phyloP scores from a whole-genome alignment of 2,888 invertebrate genomes.

The Drosophila aldrichi region DNA sequence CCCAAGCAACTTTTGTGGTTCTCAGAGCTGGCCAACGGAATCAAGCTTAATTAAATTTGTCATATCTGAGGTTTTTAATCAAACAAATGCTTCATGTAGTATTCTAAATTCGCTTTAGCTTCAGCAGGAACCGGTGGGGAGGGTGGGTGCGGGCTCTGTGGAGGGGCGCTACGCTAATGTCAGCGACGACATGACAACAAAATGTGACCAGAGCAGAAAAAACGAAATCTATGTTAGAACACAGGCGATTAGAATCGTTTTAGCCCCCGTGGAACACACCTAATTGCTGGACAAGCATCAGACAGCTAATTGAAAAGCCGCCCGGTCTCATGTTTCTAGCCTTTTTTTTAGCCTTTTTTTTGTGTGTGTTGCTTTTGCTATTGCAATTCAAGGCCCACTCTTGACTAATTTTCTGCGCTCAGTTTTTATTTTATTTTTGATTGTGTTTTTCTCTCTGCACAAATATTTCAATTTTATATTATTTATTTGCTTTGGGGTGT shows the following conservation, averaged over 20 bases:
- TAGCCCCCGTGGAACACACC: conserved; percentile 67
- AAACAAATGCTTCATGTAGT: conserved; percentile 49
- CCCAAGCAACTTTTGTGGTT: not conserved
- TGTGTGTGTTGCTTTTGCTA: not conserved
- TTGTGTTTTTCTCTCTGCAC: conserved; percentile 18
- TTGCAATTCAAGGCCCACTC: conserved; percentile 63
- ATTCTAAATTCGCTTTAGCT: conserved; percentile 17
- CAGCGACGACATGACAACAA: conserved; percentile 71
- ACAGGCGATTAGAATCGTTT: conserved; percentile 74
- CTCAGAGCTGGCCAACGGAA: conserved; percentile 22
- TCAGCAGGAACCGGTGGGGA: not conserved
- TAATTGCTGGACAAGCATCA: conserved; percentile 69
- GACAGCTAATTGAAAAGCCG: conserved; percentile 77
- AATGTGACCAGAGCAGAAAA: conserved; percentile 57
- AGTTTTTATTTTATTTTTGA: not conserved
- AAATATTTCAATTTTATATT: conserved; percentile 72
- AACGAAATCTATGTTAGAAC: conserved; percentile 71
- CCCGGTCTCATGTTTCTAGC: conserved; percentile 39
- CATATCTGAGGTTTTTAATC: conserved; percentile 69
- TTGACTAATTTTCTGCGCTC: conserved; percentile 59
- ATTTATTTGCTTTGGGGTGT: conserved; percentile 70
- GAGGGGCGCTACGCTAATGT: conserved; percentile 54
- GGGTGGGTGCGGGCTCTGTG: conserved; percentile 1
- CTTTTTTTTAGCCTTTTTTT: conserved; percentile 9
- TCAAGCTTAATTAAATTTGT: conserved; percentile 76